phyloP scores from a whole-genome alignment of 2,113 vertebrate genomes.

The Ochotona princeps region DNA sequence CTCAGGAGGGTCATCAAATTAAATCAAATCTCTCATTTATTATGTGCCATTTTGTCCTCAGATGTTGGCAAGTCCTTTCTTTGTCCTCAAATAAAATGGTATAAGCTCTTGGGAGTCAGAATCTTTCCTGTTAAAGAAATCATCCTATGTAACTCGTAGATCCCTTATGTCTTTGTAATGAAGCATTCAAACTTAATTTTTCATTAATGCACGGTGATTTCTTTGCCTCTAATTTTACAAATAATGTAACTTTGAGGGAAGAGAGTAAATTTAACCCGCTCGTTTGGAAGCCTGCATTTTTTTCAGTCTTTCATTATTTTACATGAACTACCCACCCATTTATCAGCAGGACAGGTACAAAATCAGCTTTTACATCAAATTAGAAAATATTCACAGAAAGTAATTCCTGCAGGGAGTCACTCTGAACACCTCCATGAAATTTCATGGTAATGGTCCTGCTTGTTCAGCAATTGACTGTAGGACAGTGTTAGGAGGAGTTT shows the following conservation, averaged over 20 bases:
- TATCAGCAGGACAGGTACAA: conserved; percentile 67
- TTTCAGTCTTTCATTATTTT: conserved; percentile 66
- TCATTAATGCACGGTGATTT: conserved; percentile 64
- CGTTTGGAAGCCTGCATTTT: conserved; percentile 60
- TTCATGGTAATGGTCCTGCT: conserved; percentile 60
- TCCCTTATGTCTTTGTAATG: conserved; percentile 63
- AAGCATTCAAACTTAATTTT: conserved; percentile 73
- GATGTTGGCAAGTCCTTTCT: background rate
- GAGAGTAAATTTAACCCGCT: conserved; percentile 64
- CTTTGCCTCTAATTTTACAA: conserved; percentile 69
- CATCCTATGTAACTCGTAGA: conserved; percentile 52
- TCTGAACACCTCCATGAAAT: conserved; percentile 81
- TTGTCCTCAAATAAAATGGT: conserved; percentile 22
- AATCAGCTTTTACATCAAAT: conserved; percentile 74
- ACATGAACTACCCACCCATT: conserved; percentile 64
- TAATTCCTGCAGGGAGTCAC: conserved; percentile 72
- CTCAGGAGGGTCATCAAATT: conserved; percentile 3
- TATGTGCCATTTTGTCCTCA: conserved; percentile 4
- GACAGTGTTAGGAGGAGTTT: conserved; percentile 48
- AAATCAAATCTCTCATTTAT: background rate
- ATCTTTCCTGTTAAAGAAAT: conserved; percentile 15
- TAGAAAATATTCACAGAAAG: conserved; percentile 65
- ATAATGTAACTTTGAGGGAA: conserved; percentile 59
- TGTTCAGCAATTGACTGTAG: conserved; percentile 69
- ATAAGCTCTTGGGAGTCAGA: background rate